Base-by-base conservation (phyloP, 2,888 invertebrate genomes). In the Octonoba sinensis region DNA sequence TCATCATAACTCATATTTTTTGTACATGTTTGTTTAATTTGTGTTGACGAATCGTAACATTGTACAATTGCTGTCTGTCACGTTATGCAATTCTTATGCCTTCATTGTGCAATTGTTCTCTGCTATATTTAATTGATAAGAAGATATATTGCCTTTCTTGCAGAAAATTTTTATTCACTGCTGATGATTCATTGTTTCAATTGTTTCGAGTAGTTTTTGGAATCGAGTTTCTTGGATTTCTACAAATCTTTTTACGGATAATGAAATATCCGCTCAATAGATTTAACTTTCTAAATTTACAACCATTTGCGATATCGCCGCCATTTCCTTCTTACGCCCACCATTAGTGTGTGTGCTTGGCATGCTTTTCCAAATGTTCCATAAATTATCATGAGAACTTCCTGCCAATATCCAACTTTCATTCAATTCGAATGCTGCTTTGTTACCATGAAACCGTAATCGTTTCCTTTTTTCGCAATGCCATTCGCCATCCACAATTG, bases 401-500 rank as follows among this genome's bases (percentile, higher is more conserved):
- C 60, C 60, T 60, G 60, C 36, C 36, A 36, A 36, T 36, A 36
- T 11, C 36, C 36, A 36, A 36, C 36, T 36, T 36, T 6, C 11
- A 36, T 36, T 36, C 36, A 36, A 36, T 36, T 36, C 36, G 36
- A 36, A 36, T 36, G 36, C 36, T 36, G 36, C 36, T 22, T 65
- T 24, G 47, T 65, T 44, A 49, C 24, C 8, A 16, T 20, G 15
- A 36, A 16, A n/a, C 46, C 44, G 11, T 65, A 65, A 65, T 65
- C 49, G 65, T 65, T 65, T 65, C 49, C 65, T 47, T 15, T 65
- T 65, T 65, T 65, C 65, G 65, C 49, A 65, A 65, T 24, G n/a
- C 22, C 12, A 22, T n/a, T n/a, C 16, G n/a, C 22, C 12, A 22
- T n/a, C 24, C 16, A 12, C 65, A 36, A 65, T 65, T 49, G 65